A percentile compares a stretch with the other conserved stretches of the same genome.
Conservation (phyloP, 2,888 invertebrate genomes). For the Dryococelus australis region DNA sequence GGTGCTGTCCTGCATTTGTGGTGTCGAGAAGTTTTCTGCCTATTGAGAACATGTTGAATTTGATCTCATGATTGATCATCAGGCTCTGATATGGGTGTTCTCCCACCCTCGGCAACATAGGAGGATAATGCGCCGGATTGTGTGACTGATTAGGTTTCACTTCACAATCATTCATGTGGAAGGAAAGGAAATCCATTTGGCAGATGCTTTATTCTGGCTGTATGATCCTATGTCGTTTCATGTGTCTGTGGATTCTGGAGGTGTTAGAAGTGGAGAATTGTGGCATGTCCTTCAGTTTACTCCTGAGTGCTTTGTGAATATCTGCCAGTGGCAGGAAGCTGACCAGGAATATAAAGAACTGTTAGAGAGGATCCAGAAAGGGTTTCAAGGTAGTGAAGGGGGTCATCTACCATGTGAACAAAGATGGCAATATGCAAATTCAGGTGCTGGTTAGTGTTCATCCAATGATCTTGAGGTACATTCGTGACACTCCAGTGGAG, state of each 20-base stretch:
- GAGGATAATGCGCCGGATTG: not conserved
- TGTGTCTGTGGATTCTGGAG: not conserved
- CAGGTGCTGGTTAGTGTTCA: not conserved
- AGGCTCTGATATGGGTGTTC: not conserved
- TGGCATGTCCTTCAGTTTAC: too few relatives aligned
- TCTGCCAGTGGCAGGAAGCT: not conserved
- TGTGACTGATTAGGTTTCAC: not conserved
- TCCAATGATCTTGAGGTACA: not conserved
- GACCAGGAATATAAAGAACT: not conserved
- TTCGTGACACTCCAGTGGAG: not conserved
- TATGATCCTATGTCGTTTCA: not conserved
- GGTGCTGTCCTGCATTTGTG: not conserved
- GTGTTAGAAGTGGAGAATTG: too few relatives aligned
- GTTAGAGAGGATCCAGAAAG: not conserved
- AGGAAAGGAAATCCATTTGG: not conserved
- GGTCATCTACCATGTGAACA: not conserved
- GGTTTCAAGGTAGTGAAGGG: not conserved
- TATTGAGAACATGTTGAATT: not conserved
- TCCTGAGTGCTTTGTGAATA: not conserved
- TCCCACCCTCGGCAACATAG: not conserved
- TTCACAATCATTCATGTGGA: not conserved
- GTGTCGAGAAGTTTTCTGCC: not conserved
- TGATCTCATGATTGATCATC: not conserved
- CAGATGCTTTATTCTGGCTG: not conserved
- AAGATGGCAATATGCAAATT: not conserved